These are phyloP conservation scores for Campoletis raptor DNA, from an alignment of 2,888 invertebrate species.

Conservation along the genomic window DNA sequence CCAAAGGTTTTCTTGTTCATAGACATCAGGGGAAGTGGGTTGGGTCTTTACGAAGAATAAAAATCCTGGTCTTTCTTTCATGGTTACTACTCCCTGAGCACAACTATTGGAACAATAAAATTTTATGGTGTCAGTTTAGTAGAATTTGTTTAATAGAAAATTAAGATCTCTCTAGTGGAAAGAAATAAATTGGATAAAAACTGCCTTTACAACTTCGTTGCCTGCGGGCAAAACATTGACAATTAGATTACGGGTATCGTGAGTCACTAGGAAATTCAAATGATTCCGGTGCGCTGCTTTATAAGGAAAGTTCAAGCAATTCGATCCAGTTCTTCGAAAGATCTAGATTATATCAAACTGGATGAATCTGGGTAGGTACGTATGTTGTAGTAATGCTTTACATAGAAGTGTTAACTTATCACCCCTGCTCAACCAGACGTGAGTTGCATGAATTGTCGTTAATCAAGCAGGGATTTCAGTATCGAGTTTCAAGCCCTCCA, in stretches of 20 bases:
- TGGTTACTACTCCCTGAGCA: neutral
- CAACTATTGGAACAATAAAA: neutral
- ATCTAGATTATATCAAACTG: conserved; percentile 56
- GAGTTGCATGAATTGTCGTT: conserved; percentile 81
- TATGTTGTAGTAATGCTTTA: conserved; percentile 53
- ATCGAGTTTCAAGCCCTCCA: conserved; percentile 82
- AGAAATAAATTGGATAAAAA: neutral
- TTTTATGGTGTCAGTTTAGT: neutral
- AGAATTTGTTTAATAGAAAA: neutral
- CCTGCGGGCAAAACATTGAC: neutral
- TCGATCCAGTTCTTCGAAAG: conserved; percentile 77
- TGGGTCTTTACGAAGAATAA: neutral
- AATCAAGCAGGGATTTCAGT: conserved; percentile 82
- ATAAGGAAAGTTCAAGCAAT: conserved; percentile 78
- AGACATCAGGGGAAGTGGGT: neutral
- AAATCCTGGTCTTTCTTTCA: neutral
- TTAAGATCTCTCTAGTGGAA: neutral
- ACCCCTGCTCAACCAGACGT: conserved; percentile 75
- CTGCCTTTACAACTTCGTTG: neutral
- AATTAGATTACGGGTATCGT: neutral
- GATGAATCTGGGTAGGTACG: neutral
- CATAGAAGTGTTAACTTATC: conserved; percentile 61
- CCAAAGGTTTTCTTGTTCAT: conserved; percentile 20
- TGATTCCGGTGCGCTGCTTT: conserved; percentile 75
- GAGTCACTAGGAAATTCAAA: neutral